Evolutionary conservation across 2,797 vertebrate species (phyloP), one percentile per base, ranked within the genome.

Genomic region (Artibeus lituratus): DNA sequence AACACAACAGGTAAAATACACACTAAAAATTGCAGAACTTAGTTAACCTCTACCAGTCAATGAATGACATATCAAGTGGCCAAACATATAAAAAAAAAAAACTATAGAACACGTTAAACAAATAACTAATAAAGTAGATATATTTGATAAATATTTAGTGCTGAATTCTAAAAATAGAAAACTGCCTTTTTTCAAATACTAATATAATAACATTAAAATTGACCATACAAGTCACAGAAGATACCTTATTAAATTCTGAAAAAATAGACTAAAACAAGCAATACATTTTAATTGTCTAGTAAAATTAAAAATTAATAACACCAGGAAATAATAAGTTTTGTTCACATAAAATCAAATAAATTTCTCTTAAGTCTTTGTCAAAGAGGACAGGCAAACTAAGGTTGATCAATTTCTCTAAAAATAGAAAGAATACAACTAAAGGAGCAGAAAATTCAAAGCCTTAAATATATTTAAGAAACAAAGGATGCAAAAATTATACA

Each of bases 211-310:
- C 2, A 76, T 44, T 76, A 90, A 83, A 90, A 65, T 2, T 92
- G 44, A 22, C 35, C 5, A 10, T 59, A 72, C 32, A 42, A 35
- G 29, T 65, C 15, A 47, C 44, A 87, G 8, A 76, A 37, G 14
- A 67, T 7, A 91, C 19, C 42, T 62, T 24, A 51, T 39, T 84
- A 72, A 92, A 90, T 94, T 92, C 10, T 76, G 15, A 94, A 96
- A 96, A 62, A 5, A 37, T 26, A 11, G 21, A 91, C 44, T 44
- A 86, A 42, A 91, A 29, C 11, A 80, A 93, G 22, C 12, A 89
- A 39, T 21, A 42, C 29, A 44, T 44, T 87, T 86, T 67, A 24
- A 62, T 14, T 53, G 10, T 39, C n/a, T 9, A 70, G 37, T 59
- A 89, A 77, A 82, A 86, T 65, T 72, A 69, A 90, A 93, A 88